Conservation (phyloP, 2,888 invertebrate species). For the Macroteleia sp. region DNA sequence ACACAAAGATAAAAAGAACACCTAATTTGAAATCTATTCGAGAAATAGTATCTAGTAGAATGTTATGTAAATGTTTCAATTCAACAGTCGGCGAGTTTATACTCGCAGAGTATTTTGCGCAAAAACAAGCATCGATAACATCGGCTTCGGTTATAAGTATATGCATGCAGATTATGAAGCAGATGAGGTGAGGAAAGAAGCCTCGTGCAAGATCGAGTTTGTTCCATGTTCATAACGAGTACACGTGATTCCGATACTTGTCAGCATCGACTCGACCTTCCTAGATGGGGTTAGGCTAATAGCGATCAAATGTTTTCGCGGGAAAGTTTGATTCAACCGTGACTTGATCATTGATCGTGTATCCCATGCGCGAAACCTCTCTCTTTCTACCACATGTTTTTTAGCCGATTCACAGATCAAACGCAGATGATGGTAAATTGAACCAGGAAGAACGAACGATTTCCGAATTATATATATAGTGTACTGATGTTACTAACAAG, state of each 20-base stretch:
- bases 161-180: slow-evolving; percentile 57
- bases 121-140: slow-evolving; percentile 61
- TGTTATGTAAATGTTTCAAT: slow-evolving; percentile 61
- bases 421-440: slow-evolving; percentile 20
- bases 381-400: slow-evolving; percentile 28
- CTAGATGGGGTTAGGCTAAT: slow-evolving; percentile 59
- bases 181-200: slow-evolving; percentile 62
- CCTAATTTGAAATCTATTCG: slow-evolving; percentile 24
- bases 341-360: slow-evolving; percentile 61
- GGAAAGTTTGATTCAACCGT: slow-evolving; percentile 74
- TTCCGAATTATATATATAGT: slow-evolving; percentile 28
- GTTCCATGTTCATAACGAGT: slow-evolving; percentile 56
- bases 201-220: slow-evolving; percentile 45
- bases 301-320: slow-evolving; percentile 63
- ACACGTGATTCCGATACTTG: slow-evolving; percentile 64
- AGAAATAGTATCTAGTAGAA: slow-evolving; percentile 31
- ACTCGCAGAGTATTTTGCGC: slow-evolving; percentile 47
- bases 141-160: slow-evolving; percentile 56
- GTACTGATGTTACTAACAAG: too few species aligned
- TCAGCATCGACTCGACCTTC: slow-evolving; percentile 60
- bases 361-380: slow-evolving; percentile 44
- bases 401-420: slow-evolving; percentile 18
- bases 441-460: slow-evolving; percentile 39
- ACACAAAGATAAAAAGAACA: slow-evolving; percentile 1
- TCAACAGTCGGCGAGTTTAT: slow-evolving; percentile 37